Base-by-base conservation (phyloP, 2,888 invertebrate genomes). In the Melinaea marsaeus region DNA sequence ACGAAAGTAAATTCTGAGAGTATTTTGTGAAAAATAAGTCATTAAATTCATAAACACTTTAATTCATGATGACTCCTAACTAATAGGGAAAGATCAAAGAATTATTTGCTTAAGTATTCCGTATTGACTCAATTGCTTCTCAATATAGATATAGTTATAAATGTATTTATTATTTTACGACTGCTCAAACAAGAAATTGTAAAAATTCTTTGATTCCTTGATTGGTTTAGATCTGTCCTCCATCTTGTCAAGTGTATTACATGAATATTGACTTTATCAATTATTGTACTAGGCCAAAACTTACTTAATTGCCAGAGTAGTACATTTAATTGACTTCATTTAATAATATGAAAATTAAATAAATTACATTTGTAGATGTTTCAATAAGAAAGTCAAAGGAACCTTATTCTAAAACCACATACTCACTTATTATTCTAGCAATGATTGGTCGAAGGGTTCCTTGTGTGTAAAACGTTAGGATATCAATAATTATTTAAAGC, bases 361-460 rank as follows among this genome's bases (percentile, higher is more conserved):
- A 22, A 22, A 22, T 22, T 22, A 22, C 22, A 22, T 22, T 22
- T 6, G 13, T 46, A 46, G 46, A 22, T 22, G 22, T 22, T 22
- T 22, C 22, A 22, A 22, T 22, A 22, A 22, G 22, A 13, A 46
- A 46, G 22, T 22, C 22, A 37, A 37, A 37, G 5, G 37, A 37
- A 37, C 37, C 42, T 42, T 9, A 42, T 42, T 42, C 11, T 42
- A 42, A 42, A 42, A 42, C 9, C 6, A 7, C 32, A 54, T 55
- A 62, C 65, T 46, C 59, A 89, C 90, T 46, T 81, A 47, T 79
- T 84, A 68, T 82, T 90, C 91, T 90, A 91, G 64, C 91, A 91
- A n/a, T 73, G 75, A 60, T 88, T 85, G 0, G 76, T 74, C 0
- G 69, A 64, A 2, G 74, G 42, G 35, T 82, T 78, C 0, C 61